These are phyloP conservation scores for Mongoloraphidia duomilia DNA, from an alignment of 2,888 invertebrate genomes.

Conservation along the genomic window DNA sequence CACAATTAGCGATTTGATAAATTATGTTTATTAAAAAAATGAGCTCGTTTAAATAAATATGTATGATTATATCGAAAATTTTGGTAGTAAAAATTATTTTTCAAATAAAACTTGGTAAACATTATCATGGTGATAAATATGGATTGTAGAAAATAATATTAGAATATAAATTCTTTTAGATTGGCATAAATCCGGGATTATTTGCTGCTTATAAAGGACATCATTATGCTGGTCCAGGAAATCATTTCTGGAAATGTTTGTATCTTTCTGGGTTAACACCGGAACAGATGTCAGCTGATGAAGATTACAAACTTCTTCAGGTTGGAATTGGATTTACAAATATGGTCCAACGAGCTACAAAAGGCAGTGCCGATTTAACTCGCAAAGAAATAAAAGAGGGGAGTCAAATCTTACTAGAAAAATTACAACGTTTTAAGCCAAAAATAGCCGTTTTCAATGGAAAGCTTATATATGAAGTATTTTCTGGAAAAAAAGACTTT, in stretches of 20 bases:
- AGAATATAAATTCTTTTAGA: conserved; percentile 40
- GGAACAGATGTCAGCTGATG: conserved; percentile 91
- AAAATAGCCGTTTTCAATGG: conserved; percentile 97
- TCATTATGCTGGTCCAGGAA: conserved; percentile 97
- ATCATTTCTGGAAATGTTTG: conserved; percentile 98
- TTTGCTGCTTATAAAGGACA: conserved; percentile 97
- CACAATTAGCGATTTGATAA: no score
- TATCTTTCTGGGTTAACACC: conserved; percentile 87
- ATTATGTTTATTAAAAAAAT: no score
- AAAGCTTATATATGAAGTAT: conserved; percentile 96
- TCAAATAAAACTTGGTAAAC: no score
- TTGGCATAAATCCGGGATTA: conserved; percentile 94
- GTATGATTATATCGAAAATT: no score
- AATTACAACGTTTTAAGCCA: conserved; percentile 81
- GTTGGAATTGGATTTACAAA: conserved; percentile 97
- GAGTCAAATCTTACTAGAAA: conserved; percentile 75
- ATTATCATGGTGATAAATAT: no score
- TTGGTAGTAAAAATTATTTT: no score
- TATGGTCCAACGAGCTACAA: conserved; percentile 90
- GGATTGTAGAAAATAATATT: no score
- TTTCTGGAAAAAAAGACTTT: conserved; percentile 94
- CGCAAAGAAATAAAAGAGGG: conserved; percentile 90
- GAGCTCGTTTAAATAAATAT: no score
- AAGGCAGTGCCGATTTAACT: conserved; percentile 90
- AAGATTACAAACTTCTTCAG: conserved; percentile 84